Conservation (phyloP, 2,888 invertebrate genomes). For the Brenthis ino region DNA sequence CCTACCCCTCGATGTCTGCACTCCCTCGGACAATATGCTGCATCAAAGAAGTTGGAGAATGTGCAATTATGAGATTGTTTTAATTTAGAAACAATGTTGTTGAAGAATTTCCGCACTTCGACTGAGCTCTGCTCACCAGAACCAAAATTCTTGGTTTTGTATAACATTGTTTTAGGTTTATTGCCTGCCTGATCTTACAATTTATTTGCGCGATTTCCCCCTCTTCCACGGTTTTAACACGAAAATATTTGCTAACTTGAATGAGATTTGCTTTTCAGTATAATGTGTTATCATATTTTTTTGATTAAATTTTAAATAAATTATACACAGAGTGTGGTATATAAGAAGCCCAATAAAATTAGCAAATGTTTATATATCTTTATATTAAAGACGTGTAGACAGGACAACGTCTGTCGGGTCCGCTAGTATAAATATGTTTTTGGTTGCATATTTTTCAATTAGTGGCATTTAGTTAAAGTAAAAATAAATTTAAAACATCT, state of each 20-base stretch:
- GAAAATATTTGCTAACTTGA: conserved; percentile 33
- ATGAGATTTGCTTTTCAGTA: conserved; percentile 26
- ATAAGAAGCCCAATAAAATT: too few species aligned
- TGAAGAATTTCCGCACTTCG: conserved; percentile 76
- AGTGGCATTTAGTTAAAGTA: too few species aligned
- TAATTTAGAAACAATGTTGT: conserved; percentile 81
- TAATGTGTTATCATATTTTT: too few species aligned
- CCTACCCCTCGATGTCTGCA: conserved; percentile 40
- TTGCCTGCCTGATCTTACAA: conserved; percentile 63
- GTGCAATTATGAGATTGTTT: conserved; percentile 83
- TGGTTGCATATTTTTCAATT: too few species aligned
- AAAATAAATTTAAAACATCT: too few species aligned
- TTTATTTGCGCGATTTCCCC: conserved; percentile 49
- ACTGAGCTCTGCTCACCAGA: conserved; percentile 72
- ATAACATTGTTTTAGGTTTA: conserved; percentile 74
- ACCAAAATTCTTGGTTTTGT: conserved; percentile 78
- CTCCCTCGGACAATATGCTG: conserved; percentile 64
- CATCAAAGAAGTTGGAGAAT: conserved; percentile 80
- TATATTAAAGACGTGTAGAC: too few species aligned
- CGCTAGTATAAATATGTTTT: too few species aligned
- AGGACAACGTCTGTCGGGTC: too few species aligned
- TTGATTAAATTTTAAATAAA: too few species aligned
- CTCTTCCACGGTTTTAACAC: conserved; percentile 28
- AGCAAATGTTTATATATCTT: too few species aligned
- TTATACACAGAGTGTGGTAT: too few species aligned